Evolutionary conservation across 2,113 vertebrate species (phyloP).

Genomic region (Phrynocephalus versicolor): DNA sequence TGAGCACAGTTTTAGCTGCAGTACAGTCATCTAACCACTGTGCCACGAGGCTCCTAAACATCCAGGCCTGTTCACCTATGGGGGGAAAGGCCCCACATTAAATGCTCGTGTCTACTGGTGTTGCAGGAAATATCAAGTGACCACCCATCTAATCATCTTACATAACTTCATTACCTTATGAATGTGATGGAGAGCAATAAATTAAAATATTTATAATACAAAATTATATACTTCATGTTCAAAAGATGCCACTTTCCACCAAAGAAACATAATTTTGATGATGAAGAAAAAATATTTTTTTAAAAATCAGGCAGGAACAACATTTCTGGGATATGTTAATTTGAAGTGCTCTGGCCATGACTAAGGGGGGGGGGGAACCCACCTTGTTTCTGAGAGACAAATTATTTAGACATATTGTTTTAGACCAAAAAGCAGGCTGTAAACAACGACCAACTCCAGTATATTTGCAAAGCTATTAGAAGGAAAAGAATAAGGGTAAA

Average conservation of each 20-base stretch:
- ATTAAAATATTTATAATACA: background rate
- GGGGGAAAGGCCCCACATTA: no score
- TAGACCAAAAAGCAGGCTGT: background rate
- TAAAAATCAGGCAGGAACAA: background rate
- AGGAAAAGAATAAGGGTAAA: constrained; percentile 12
- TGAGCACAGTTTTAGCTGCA: no score
- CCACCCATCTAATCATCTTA: background rate
- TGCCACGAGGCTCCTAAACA: no score
- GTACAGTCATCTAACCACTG: no score
- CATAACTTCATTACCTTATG: background rate
- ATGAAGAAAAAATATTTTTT: background rate
- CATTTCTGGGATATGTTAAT: background rate
- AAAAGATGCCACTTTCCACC: background rate
- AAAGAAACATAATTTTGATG: background rate
- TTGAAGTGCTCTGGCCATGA: background rate
- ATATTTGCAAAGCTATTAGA: constrained; percentile 15
- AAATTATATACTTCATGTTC: background rate
- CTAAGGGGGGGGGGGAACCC: constrained; percentile 17
- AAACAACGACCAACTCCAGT: background rate
- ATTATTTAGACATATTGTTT: background rate
- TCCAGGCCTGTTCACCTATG: no score
- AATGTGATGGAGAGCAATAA: background rate
- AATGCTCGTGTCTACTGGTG: background rate
- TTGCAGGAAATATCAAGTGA: background rate
- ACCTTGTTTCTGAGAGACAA: background rate